phyloP scores from a whole-genome alignment of 2,888 invertebrate species.

The Iphiclides podalirius region DNA sequence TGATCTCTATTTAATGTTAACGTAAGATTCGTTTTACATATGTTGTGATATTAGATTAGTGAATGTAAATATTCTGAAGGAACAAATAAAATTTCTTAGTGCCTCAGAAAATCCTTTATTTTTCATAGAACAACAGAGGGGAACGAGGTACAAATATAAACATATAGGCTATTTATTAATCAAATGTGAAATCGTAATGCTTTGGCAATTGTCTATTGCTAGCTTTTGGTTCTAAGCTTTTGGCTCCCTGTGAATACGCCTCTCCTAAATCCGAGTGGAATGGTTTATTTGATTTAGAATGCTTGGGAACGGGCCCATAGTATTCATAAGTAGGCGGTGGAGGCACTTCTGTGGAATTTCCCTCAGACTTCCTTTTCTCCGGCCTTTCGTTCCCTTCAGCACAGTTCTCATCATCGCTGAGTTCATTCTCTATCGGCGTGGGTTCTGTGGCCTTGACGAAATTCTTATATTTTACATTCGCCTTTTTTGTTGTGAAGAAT shows the following conservation, averaged over 20 bases:
- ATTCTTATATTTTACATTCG: constrained; percentile 57
- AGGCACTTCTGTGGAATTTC: constrained; percentile 72
- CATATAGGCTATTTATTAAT: constrained; percentile 40
- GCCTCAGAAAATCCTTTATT: constrained; percentile 29
- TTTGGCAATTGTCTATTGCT: constrained; percentile 52
- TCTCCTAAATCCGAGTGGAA: constrained; percentile 64
- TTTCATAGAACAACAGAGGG: background rate
- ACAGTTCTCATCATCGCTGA: constrained; percentile 43
- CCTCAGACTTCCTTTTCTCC: constrained; percentile 37
- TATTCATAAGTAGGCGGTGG: constrained; percentile 85
- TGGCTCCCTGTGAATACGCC: constrained; percentile 67
- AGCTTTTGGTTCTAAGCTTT: constrained; percentile 60
- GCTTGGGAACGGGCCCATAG: constrained; percentile 73
- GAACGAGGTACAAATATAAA: background rate
- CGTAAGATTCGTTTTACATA: constrained; percentile 8
- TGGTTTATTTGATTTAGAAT: constrained; percentile 50
- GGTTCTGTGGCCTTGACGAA: constrained; percentile 55
- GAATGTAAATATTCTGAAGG: constrained; percentile 22
- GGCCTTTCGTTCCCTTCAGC: constrained; percentile 24
- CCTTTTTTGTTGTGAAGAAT: constrained; percentile 56
- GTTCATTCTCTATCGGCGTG: constrained; percentile 57
- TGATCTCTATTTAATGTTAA: constrained; percentile 14
- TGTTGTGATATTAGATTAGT: constrained; percentile 46
- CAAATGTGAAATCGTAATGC: constrained; percentile 68
- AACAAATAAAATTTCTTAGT: constrained; percentile 28